These are phyloP conservation scores for Meleagris gallopavo DNA, from an alignment of 2,113 vertebrate species.

Conservation along the genomic window DNA sequence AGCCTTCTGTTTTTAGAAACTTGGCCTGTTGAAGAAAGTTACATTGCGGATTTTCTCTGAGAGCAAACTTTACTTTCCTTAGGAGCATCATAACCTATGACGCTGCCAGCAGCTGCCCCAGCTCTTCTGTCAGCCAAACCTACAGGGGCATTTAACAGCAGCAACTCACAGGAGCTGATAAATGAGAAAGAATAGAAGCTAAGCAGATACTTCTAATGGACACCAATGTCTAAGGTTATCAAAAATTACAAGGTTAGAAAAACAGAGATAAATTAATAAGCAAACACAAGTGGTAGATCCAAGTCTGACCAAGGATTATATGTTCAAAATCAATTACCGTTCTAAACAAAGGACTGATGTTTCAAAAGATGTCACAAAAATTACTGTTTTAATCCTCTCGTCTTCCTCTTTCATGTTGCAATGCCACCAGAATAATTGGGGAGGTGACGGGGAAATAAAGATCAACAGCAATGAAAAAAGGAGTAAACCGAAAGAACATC, in stretches of 20 bases:
- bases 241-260: background rate
- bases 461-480: background rate
- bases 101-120: background rate
- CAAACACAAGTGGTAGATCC: background rate
- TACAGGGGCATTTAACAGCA: background rate
- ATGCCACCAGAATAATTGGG: background rate
- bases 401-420: background rate
- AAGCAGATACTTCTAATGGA: background rate
- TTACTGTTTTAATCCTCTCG: rapidly evolving
- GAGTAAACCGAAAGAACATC: background rate
- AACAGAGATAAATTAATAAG: background rate
- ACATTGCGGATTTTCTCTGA: background rate
- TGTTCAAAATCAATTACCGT: background rate
- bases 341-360: background rate
- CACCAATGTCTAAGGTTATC: background rate
- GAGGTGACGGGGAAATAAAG: background rate
- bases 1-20: background rate
- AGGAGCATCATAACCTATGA: background rate
- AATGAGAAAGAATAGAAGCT: background rate
- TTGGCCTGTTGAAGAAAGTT: background rate
- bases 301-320: background rate
- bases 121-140: background rate
- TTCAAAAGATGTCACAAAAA: background rate
- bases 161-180: background rate
- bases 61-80: background rate